phyloP scores from a whole-genome alignment of 1,140 invertebrate genomes.

The Bombus affinis region DNA sequence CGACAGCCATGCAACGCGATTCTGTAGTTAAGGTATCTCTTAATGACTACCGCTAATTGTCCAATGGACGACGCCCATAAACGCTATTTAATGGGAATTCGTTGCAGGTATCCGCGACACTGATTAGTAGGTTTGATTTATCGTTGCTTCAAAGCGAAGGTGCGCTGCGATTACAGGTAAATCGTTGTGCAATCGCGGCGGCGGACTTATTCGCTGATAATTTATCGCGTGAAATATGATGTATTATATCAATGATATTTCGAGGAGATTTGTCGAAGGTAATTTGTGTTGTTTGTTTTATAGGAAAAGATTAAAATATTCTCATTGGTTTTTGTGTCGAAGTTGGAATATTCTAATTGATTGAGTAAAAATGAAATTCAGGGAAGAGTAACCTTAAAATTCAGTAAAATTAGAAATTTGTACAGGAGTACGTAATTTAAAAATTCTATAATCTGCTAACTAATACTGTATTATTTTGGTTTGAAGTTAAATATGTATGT shows the following conservation, averaged over 20 bases:
- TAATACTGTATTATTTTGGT: too few species aligned
- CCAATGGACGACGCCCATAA: slow-evolving; percentile 46
- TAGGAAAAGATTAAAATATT: not conserved
- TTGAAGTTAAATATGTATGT: too few species aligned
- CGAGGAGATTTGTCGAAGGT: not conserved
- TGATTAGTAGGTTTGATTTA: slow-evolving; percentile 17
- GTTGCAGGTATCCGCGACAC: slow-evolving; percentile 18
- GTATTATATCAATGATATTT: not conserved
- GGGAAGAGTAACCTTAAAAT: too few species aligned
- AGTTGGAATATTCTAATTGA: too few species aligned
- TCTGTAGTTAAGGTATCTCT: slow-evolving; percentile 29
- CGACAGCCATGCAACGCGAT: not conserved
- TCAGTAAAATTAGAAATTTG: too few species aligned
- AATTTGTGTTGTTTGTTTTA: not conserved
- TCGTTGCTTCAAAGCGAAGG: not conserved
- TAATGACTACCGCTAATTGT: slow-evolving; percentile 67
- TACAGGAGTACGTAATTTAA: too few species aligned
- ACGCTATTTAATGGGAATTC: slow-evolving; percentile 21
- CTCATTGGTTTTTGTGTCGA: too few species aligned
- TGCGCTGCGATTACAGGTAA: not conserved
- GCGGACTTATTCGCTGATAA: not conserved
- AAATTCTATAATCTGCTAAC: too few species aligned
- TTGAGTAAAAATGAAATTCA: too few species aligned
- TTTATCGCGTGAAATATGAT: not conserved
- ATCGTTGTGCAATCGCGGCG: slow-evolving; percentile 1